phyloP scores from a whole-genome alignment of 2,888 invertebrate genomes.

The Lepidocyrtoides sp. region DNA sequence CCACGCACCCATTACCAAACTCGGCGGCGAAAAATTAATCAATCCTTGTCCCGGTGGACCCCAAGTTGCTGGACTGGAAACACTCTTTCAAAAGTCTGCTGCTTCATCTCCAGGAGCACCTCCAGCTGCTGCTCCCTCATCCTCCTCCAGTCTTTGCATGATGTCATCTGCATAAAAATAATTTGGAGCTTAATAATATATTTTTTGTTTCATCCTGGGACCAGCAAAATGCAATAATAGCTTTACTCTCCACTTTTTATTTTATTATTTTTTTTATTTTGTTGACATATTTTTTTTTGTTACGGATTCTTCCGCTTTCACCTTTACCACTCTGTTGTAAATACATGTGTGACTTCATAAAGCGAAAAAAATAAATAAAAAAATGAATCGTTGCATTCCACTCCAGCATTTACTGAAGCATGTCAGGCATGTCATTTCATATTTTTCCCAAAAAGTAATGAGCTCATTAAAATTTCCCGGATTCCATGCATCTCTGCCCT shows the following conservation, averaged over 20 bases:
- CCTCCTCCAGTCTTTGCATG: background rate
- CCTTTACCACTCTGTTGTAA: too few species aligned
- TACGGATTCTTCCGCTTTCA: too few species aligned
- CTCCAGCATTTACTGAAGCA: too few species aligned
- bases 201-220: background rate
- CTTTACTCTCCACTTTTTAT: background rate
- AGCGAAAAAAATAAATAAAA: too few species aligned
- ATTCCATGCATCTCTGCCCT: background rate
- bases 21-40: slow-evolving; percentile 77
- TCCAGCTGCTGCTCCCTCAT: background rate
- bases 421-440: background rate
- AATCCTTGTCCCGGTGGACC: slow-evolving; percentile 78
- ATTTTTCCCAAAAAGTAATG: too few species aligned
- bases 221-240: background rate
- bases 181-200: background rate
- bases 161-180: background rate
- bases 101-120: too few species aligned
- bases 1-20: slow-evolving; percentile 81
- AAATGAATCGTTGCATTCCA: too few species aligned
- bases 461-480: too few species aligned
- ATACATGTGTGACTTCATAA: too few species aligned
- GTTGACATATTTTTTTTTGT: too few species aligned
- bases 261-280: background rate
- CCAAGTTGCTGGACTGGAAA: slow-evolving; percentile 76
- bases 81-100: slow-evolving; percentile 8